phyloP scores from a whole-genome alignment of 2,113 vertebrate species.

The Tragelaphus strepsiceros region DNA sequence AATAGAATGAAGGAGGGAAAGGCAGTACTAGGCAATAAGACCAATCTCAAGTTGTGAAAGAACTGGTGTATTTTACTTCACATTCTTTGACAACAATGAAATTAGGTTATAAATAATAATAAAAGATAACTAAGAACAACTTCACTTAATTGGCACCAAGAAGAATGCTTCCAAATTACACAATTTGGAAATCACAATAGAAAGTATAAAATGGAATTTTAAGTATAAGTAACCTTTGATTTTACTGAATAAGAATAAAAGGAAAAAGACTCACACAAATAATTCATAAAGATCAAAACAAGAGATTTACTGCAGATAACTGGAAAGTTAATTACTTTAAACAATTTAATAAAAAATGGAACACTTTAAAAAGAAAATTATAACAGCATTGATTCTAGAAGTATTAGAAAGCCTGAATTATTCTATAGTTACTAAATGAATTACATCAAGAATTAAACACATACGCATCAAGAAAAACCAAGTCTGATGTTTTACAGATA shows the following conservation, averaged over 20 bases:
- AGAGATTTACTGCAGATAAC: neutral
- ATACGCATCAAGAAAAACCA: neutral
- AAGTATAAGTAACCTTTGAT: neutral
- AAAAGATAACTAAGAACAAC: neutral
- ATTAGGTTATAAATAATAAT: neutral
- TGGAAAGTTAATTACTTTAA: neutral
- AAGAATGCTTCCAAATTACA: neutral
- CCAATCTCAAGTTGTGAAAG: neutral
- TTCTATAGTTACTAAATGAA: neutral
- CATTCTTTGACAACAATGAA: neutral
- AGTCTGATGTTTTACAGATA: neutral
- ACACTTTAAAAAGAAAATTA: neutral
- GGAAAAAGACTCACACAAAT: neutral
- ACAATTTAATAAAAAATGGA: neutral
- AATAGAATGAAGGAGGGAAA: neutral
- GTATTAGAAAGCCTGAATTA: neutral
- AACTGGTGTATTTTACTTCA: neutral
- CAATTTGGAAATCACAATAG: neutral
- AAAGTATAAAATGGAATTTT: neutral
- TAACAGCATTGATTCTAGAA: neutral
- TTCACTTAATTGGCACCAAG: neutral
- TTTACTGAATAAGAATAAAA: neutral
- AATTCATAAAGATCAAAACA: neutral
- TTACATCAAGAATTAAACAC: neutral
- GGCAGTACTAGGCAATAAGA: neutral